Conservation (phyloP, 2,888 invertebrate genomes). For the Aleiodes leptofemur region DNA sequence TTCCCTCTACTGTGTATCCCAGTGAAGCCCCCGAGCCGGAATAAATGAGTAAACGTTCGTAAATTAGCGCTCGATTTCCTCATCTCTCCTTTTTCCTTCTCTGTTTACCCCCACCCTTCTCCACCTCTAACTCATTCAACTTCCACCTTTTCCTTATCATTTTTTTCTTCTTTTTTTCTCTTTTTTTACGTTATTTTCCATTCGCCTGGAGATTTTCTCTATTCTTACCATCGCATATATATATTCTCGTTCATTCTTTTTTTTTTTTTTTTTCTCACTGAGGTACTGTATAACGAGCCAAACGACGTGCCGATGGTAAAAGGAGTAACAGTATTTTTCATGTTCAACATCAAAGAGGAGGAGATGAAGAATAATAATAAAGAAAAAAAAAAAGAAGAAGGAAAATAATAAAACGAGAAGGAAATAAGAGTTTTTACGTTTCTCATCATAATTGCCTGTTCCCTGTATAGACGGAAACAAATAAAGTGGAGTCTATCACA, state of each 20-base stretch:
- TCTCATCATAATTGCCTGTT: constrained; percentile 27
- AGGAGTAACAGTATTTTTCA: constrained; percentile 36
- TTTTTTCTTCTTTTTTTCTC: neutral
- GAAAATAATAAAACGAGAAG: neutral
- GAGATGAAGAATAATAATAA: neutral
- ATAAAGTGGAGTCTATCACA: constrained; percentile 13
- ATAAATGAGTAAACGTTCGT: constrained; percentile 61
- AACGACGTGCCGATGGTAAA: constrained; percentile 32
- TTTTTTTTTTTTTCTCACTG: neutral
- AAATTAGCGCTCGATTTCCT: constrained; percentile 57
- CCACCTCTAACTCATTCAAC: constrained; percentile 10
- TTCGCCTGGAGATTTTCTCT: constrained; percentile 25
- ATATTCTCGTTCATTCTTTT: too few species aligned
- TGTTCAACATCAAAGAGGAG: constrained; percentile 29
- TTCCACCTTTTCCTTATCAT: constrained; percentile 25
- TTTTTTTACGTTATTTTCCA: constrained; percentile 4
- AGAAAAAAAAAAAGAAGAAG: too few species aligned
- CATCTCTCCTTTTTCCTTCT: constrained; percentile 3
- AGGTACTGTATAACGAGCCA: constrained; percentile 29
- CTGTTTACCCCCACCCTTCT: constrained; percentile 15
- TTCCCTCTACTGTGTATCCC: constrained; percentile 23
- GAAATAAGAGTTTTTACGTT: constrained; percentile 29
- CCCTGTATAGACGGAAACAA: constrained; percentile 5
- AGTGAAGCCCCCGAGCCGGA: constrained; percentile 49
- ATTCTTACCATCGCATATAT: constrained; percentile 23